Conservation (phyloP, 2,888 invertebrate genomes). For the Ceramica pisi region DNA sequence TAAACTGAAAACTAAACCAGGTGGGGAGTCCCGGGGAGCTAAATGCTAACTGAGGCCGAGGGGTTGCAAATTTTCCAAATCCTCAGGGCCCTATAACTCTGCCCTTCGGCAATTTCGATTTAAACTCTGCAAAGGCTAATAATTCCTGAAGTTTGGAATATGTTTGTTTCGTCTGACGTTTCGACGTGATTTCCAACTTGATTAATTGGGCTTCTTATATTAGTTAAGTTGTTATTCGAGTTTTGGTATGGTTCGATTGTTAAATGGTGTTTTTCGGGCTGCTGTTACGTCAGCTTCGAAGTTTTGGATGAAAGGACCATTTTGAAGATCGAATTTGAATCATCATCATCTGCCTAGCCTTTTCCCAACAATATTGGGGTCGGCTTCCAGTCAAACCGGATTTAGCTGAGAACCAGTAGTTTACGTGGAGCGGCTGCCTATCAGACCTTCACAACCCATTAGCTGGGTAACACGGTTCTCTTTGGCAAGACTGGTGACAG, state of each 20-base stretch:
- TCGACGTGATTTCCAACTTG: conserved; percentile 65
- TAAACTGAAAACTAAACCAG: conserved; percentile 67
- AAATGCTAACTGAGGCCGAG: conserved; percentile 71
- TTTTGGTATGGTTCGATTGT: conserved; percentile 19
- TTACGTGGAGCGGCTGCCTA: too few relatives aligned
- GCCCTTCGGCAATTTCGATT: conserved; percentile 77
- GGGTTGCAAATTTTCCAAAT: conserved; percentile 79
- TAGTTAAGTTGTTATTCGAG: conserved; percentile 58
- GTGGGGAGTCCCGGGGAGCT: conserved; percentile 60
- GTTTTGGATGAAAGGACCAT: neutral
- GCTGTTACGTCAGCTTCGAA: neutral
- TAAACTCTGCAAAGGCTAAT: conserved; percentile 76
- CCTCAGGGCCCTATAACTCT: conserved; percentile 77
- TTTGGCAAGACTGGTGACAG: too few relatives aligned
- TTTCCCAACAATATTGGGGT: too few relatives aligned
- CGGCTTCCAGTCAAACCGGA: too few relatives aligned
- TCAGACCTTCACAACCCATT: too few relatives aligned
- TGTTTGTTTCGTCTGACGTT: conserved; percentile 68
- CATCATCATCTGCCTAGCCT: too few relatives aligned
- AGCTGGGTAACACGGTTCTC: too few relatives aligned
- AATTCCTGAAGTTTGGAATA: conserved; percentile 78
- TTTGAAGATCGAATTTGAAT: too few relatives aligned
- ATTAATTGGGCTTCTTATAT: conserved; percentile 67
- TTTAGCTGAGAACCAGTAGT: too few relatives aligned
- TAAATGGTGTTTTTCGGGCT: conserved; percentile 2